phyloP scores from a whole-genome alignment of 37 sponge, comb jelly and placozoan genomes.

The Corticium candelabrum region DNA sequence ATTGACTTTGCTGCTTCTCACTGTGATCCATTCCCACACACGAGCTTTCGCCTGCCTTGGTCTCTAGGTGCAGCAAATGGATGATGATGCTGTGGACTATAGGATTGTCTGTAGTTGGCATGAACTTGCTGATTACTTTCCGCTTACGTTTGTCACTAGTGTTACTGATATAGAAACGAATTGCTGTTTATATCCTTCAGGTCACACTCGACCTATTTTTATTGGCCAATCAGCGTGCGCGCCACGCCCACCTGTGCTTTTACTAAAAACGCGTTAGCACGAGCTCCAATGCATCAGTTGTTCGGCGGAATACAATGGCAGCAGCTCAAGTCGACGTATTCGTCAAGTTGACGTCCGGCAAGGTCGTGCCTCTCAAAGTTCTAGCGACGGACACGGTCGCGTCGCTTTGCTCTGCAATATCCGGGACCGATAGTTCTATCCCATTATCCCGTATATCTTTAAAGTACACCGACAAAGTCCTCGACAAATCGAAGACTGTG shows the following conservation, averaged over 20 bases:
- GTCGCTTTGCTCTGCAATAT: neutral
- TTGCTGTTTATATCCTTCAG: too few species aligned
- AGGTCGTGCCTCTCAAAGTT: slow-evolving; percentile 10
- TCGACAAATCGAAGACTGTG: slow-evolving; percentile 9
- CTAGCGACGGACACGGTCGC: neutral
- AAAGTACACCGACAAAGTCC: neutral
- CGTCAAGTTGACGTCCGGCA: slow-evolving; percentile 1
- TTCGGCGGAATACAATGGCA: too few species aligned
- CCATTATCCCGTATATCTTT: neutral
- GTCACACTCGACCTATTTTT: too few species aligned
- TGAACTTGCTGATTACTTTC: too few species aligned
- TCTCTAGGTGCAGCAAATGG: neutral
- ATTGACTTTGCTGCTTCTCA: neutral
- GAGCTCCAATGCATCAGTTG: too few species aligned
- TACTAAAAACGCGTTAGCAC: too few species aligned
- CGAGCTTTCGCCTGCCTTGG: neutral
- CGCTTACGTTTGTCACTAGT: too few species aligned
- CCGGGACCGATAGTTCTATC: neutral
- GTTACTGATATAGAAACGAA: too few species aligned
- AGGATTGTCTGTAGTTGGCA: too few species aligned
- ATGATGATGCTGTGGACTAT: too few species aligned
- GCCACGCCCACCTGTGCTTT: too few species aligned
- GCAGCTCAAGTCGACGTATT: slow-evolving; percentile 8
- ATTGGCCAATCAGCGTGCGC: too few species aligned
- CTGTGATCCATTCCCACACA: neutral